phyloP scores from a whole-genome alignment of 2,797 vertebrate genomes.

The Gallinago nigripennis region DNA sequence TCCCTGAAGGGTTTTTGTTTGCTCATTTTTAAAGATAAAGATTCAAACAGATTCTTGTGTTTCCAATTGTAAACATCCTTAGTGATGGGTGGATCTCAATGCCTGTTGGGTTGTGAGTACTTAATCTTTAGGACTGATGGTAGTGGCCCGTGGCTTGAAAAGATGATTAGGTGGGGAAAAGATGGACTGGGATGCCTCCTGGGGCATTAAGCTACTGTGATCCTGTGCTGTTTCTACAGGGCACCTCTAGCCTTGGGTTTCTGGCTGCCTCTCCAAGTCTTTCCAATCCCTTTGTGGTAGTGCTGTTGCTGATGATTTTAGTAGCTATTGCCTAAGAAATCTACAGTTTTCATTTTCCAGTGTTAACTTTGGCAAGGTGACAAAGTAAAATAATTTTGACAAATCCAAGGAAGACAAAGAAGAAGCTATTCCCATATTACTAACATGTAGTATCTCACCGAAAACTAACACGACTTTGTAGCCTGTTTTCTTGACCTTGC shows the following conservation, averaged over 20 bases:
- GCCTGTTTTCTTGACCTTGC: neutral
- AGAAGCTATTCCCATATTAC: neutral
- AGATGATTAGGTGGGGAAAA: neutral
- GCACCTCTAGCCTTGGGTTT: accelerated
- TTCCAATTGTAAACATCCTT: neutral
- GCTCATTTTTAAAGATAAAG: neutral
- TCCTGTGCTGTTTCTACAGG: neutral
- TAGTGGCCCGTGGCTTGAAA: neutral
- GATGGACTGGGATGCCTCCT: neutral
- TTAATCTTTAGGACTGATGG: neutral
- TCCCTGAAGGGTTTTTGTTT: neutral
- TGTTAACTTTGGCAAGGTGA: neutral
- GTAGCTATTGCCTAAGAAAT: neutral
- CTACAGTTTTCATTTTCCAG: neutral
- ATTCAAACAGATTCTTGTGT: neutral
- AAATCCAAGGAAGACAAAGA: neutral
- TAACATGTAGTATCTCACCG: accelerated
- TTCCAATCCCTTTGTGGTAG: neutral
- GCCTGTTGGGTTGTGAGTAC: accelerated
- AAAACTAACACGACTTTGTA: neutral
- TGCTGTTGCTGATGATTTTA: neutral
- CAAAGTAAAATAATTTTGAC: neutral
- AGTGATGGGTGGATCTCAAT: neutral
- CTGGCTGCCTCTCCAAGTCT: neutral
- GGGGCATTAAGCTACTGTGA: neutral